Evolutionary conservation across 2,797 vertebrate species (phyloP).

Genomic region (Etheostoma nigrum): DNA sequence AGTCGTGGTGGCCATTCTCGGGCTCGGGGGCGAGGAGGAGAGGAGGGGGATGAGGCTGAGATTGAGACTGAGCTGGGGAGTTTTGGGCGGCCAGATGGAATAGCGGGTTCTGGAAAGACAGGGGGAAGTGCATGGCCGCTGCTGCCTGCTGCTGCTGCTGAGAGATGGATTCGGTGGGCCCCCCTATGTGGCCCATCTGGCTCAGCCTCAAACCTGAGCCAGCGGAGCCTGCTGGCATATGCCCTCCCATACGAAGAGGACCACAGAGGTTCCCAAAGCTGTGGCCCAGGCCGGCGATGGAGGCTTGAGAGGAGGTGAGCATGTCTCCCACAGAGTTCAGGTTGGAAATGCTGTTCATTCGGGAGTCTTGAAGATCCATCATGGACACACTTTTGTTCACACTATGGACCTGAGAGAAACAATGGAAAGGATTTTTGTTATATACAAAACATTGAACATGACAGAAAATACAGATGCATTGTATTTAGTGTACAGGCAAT

Average conservation of each 20-base stretch:
- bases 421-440: background rate
- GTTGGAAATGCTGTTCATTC: constrained; percentile 97
- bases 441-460: background rate
- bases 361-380: constrained; percentile 97
- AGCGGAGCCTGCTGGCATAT: constrained; percentile 85
- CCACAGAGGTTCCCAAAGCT: constrained; percentile 88
- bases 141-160: constrained; percentile 91
- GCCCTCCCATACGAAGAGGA: constrained; percentile 90
- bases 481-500: background rate
- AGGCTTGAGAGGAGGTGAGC: constrained; percentile 94
- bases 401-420: constrained; percentile 87
- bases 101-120: constrained; percentile 97
- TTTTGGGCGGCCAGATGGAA: constrained; percentile 96
- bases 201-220: constrained; percentile 91
- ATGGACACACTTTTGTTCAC: constrained; percentile 98
- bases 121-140: constrained; percentile 90
- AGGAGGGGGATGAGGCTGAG: constrained; percentile 78
- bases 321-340: constrained; percentile 93
- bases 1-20: constrained; percentile 89
- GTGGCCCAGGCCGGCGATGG: constrained; percentile 88
- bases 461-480: background rate
- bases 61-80: constrained; percentile 80
- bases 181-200: constrained; percentile 92
- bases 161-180: constrained; percentile 91
- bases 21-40: constrained; percentile 88